phyloP scores from a whole-genome alignment of 2,888 invertebrate species.

The Theretra japonica region DNA sequence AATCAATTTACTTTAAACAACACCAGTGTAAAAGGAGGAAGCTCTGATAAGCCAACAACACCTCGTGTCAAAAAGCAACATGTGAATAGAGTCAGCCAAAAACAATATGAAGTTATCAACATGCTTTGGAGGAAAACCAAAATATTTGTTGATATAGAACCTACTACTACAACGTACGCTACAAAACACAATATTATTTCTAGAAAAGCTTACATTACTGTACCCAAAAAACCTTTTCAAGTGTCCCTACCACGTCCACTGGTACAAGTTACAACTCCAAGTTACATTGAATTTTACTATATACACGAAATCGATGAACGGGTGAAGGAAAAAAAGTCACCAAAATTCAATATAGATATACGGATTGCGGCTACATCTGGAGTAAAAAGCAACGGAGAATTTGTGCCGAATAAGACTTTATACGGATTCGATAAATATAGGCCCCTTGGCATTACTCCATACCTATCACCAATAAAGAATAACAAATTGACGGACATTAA shows the following conservation, averaged over 20 bases:
- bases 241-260: constrained; percentile 32
- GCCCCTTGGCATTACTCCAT: not conserved
- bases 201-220: constrained; percentile 33
- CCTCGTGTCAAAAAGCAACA: constrained; percentile 52
- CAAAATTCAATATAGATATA: constrained; percentile 14
- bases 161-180: constrained; percentile 38
- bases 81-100: constrained; percentile 59
- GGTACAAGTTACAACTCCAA: constrained; percentile 54
- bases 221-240: constrained; percentile 33
- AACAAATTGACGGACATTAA: not conserved
- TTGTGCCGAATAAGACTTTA: not conserved
- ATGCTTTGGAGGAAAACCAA: constrained; percentile 69
- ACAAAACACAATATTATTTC: constrained; percentile 31
- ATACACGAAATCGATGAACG: constrained; percentile 59
- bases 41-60: not conserved
- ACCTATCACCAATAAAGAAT: not conserved
- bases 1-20: not conserved
- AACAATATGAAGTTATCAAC: constrained; percentile 69
- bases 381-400: not conserved
- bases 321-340: constrained; percentile 39
- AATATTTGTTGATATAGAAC: constrained; percentile 51
- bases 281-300: constrained; percentile 76
- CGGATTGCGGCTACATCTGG: not conserved
- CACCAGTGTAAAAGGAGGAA: not conserved
- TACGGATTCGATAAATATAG: constrained; percentile 8